Base-by-base conservation (phyloP, 2,113 vertebrate genomes). In the Callipepla californica region DNA sequence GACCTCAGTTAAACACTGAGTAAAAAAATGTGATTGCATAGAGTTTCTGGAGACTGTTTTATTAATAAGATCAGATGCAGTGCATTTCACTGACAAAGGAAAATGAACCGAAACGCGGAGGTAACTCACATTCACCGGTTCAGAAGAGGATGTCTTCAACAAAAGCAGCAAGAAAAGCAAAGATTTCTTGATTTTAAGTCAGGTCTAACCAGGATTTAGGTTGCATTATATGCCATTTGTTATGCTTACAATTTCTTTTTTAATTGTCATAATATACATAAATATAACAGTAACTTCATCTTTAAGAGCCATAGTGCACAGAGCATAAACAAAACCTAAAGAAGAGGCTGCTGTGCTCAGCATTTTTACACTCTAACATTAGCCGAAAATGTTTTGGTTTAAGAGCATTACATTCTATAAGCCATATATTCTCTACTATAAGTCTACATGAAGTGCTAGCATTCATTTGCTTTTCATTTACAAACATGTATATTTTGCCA, bases 341-440 rank as follows among this genome's bases (percentile, higher is more conserved):
- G 55, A 61, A 30, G 2, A 69, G 4, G 32, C 2, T 13, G 3
- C 34, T 68, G 0, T 30, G 0, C 28, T 3, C 1, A 28, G 1
- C 30, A 20, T 34, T n/a, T 70, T 45, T 25, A 6, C 16, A 77
- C 5, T 2, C 12, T 30, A 7, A 12, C 53, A 59, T 40, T 40
- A 59, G 4, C 6, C 19, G 5, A 22, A 65, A 22, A 6, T 6
- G 26, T 45, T 3, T 1, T 7, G 4, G 4, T 42, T 69, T 32
- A 40, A 47, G 22, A 62, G 57, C 11, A 12, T 44, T 57, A 25
- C 15, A 19, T 30, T 72, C 36, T 51, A 32, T 83, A 61, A 48
- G 7, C 5, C 11, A 9, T 14, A 16, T 26, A n/a, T 58, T 61
- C 30, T 66, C 17, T 12, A 40, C 11, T 40, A 19, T 28, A 5